These are phyloP conservation scores for Yponomeuta evonymella DNA, from an alignment of 2,888 invertebrate genomes.

Conservation along the genomic window DNA sequence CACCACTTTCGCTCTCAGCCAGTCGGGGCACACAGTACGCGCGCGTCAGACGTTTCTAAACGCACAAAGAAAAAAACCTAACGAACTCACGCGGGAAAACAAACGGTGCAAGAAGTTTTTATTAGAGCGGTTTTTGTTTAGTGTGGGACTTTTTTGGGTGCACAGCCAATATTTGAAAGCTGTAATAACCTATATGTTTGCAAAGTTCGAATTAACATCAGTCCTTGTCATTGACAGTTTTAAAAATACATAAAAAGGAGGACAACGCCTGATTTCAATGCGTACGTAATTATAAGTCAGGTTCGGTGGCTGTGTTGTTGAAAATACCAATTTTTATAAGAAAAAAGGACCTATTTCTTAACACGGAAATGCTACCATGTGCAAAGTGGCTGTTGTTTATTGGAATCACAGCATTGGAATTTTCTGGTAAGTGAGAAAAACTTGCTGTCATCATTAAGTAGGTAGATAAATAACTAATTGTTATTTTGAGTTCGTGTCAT, in stretches of 20 bases:
- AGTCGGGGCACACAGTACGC: constrained; percentile 47
- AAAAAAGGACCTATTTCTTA: neutral
- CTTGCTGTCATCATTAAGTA: neutral
- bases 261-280: neutral
- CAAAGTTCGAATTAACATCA: neutral
- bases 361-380: constrained; percentile 42
- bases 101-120: neutral
- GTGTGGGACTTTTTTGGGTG: neutral
- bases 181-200: neutral
- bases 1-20: constrained; percentile 55
- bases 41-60: constrained; percentile 38
- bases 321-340: neutral
- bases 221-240: neutral
- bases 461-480: too few relatives aligned
- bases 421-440: constrained; percentile 43
- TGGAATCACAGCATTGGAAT: constrained; percentile 54
- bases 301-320: constrained; percentile 12
- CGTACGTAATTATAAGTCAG: neutral
- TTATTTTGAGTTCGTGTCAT: too few relatives aligned
- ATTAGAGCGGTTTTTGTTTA: neutral
- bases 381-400: constrained; percentile 58
- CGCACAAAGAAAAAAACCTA: constrained; percentile 4
- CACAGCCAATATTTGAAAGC: neutral
- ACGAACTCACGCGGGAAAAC: neutral
- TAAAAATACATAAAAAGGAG: neutral